Evolutionary conservation across 1,140 invertebrate genomes (phyloP).

Genomic region (Drosophila willistoni): DNA sequence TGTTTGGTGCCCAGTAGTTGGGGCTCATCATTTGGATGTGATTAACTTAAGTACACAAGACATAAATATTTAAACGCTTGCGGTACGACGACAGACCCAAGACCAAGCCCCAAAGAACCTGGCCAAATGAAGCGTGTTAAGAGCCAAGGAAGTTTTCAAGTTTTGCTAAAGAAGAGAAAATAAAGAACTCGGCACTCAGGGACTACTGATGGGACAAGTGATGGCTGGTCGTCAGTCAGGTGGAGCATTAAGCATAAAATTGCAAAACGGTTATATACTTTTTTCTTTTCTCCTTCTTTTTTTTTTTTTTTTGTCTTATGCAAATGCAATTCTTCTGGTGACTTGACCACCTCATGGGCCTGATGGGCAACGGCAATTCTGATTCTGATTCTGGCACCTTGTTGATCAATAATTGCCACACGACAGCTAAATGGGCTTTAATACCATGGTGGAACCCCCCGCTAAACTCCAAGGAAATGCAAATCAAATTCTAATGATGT

Average conservation of each 20-base stretch:
- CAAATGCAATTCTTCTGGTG: slow-evolving; percentile 40
- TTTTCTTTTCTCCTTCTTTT: not conserved
- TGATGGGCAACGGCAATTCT: slow-evolving; percentile 4
- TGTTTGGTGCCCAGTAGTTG: slow-evolving; percentile 40
- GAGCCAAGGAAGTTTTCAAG: slow-evolving; percentile 18
- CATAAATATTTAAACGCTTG: slow-evolving; percentile 78
- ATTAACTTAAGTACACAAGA: slow-evolving; percentile 81
- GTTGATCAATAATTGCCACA: slow-evolving; percentile 83
- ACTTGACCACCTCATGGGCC: slow-evolving; percentile 24
- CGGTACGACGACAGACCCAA: slow-evolving; percentile 22
- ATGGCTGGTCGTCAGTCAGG: slow-evolving; percentile 22
- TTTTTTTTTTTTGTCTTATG: slow-evolving; percentile 33
- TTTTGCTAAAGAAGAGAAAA: not conserved
- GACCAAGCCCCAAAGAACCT: not conserved
- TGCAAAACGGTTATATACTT: slow-evolving; percentile 50
- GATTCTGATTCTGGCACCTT: slow-evolving; percentile 75
- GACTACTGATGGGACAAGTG: not conserved
- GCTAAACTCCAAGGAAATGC: slow-evolving; percentile 68
- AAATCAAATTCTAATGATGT: slow-evolving; percentile 83
- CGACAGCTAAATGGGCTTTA: slow-evolving; percentile 82
- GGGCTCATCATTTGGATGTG: slow-evolving; percentile 70
- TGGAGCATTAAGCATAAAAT: slow-evolving; percentile 52
- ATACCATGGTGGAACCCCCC: slow-evolving; percentile 63
- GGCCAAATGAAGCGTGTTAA: slow-evolving; percentile 66
- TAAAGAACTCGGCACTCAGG: not conserved